These are phyloP conservation scores for Fregetta grallaria DNA, from an alignment of 2,113 vertebrate genomes.

Conservation along the genomic window DNA sequence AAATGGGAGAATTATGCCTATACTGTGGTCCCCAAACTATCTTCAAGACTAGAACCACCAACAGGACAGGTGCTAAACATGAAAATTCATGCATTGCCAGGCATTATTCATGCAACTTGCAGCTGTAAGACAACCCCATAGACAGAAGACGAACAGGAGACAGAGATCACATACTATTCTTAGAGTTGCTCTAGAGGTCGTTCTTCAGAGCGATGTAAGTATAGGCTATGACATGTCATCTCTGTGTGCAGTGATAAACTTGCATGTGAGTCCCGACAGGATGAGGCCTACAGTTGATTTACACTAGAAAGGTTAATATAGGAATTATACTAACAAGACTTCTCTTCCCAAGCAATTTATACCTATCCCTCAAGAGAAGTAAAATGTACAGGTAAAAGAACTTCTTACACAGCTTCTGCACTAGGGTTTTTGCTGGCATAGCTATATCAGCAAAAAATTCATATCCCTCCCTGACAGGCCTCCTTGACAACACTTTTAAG, in stretches of 20 bases:
- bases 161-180: background rate
- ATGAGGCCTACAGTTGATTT: background rate
- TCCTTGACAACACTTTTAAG: slow-evolving; percentile 43
- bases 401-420: background rate
- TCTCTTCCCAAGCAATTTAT: background rate
- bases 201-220: background rate
- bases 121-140: background rate
- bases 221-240: background rate
- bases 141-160: background rate
- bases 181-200: background rate
- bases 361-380: background rate
- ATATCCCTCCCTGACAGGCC: background rate
- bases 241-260: background rate
- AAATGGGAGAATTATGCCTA: background rate
- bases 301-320: slow-evolving; percentile 15
- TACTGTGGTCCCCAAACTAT: background rate
- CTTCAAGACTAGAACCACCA: background rate
- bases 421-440: background rate
- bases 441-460: slow-evolving; percentile 36
- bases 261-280: background rate
- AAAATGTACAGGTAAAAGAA: slow-evolving; percentile 17
- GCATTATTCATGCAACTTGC: background rate
- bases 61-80: background rate
- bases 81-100: background rate
- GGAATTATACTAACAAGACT: slow-evolving; percentile 17